Evolutionary conservation across 1,140 invertebrate species (phyloP), one percentile per base, ranked within the genome.

Genomic region (Micrasema minimum): DNA sequence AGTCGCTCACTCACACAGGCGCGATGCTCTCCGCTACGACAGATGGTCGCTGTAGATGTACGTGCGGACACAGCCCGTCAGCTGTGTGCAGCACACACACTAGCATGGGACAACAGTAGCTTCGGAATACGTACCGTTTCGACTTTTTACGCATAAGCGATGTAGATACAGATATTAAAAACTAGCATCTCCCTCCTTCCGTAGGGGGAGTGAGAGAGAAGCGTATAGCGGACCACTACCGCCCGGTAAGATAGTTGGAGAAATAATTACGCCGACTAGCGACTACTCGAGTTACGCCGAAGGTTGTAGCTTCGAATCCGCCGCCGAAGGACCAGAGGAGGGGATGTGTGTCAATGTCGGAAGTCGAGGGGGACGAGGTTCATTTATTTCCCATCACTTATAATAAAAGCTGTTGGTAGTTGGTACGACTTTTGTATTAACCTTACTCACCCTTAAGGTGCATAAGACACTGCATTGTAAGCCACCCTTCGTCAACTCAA

Each of bases 131-230:
- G 46, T 35, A 53, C 62, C 53, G 61, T 45, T 69, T 74, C 72
- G 46, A 70, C 72, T 74, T 70, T 70, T 69, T 74, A 69, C 72
- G 67, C 72, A 61, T 51, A 55, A 35, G 41, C 23, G n/a, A 11
- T 26, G 18, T 38, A 23, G n/a, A 11, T 10, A 16, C 26, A 16
- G 10, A 41, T 31, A 35, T 26, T 64, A 22, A 48, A 64, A 45
- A 64, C 41, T 41, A 2, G 16, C 38, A 7, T 37, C 46, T 62
- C 55, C 35, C 11, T 70, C 59, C 37, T 59, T 59, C 67, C 22
- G 45, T 16, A 18, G 20, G 22, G 22, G 38, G 67, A 5, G 23
- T 1, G 57, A 69, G 18, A 12, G 67, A 38, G 57, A 69, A 26
- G 35, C 26, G 3, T 31, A 31, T 7, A 31, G 26, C 26, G 26